Evolutionary conservation across 2,888 invertebrate species (phyloP).

Genomic region (Diaprepes abbreviatus): DNA sequence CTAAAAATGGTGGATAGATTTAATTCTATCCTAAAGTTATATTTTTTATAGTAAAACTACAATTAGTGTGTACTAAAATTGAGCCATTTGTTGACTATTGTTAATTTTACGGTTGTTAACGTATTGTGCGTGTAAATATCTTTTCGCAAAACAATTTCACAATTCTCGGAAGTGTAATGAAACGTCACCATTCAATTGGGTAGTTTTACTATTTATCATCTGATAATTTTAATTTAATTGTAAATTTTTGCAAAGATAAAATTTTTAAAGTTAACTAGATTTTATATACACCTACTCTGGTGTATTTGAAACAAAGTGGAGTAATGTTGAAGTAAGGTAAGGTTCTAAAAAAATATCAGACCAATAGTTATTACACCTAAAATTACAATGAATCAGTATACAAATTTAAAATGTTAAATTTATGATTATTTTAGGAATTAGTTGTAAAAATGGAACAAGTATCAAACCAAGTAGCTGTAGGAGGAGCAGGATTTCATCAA

Average conservation of each 20-base stretch:
- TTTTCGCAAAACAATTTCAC: not conserved
- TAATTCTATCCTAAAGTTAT: not conserved
- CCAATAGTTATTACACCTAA: not conserved
- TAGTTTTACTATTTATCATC: conserved; percentile 16
- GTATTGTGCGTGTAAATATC: not conserved
- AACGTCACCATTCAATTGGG: conserved; percentile 24
- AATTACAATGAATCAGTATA: not conserved
- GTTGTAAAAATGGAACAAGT: conserved; percentile 22
- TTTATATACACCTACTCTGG: not conserved
- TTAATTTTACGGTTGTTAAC: not conserved
- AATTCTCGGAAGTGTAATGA: conserved; percentile 2
- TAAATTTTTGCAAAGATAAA: conserved; percentile 5
- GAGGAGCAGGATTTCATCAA: conserved; percentile 30
- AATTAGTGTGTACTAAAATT: not conserved
- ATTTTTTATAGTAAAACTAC: not conserved
- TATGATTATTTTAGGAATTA: conserved; percentile 3
- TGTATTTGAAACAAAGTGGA: not conserved
- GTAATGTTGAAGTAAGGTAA: conserved; percentile 18
- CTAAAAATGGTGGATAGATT: conserved; percentile 11
- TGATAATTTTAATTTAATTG: conserved; percentile 1
- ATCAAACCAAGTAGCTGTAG: conserved; percentile 7
- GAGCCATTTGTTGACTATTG: not conserved
- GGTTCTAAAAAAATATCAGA: not conserved
- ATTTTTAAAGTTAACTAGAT: not conserved
- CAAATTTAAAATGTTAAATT: not conserved